Evolutionary conservation across 2,888 invertebrate species (phyloP), one percentile per base, ranked within the genome.

Genomic region (Epistrophe eligans): DNA sequence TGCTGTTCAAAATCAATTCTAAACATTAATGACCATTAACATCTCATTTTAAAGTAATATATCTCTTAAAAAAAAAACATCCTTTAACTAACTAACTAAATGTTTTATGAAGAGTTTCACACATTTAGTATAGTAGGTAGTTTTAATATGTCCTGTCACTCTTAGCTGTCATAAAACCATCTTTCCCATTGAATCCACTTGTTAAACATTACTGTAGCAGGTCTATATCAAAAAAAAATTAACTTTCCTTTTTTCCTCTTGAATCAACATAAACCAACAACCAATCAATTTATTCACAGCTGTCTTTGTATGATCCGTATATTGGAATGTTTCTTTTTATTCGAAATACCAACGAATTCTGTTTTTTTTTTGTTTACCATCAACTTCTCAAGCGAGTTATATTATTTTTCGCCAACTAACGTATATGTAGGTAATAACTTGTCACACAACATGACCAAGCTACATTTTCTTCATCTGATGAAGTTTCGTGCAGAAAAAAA

Each of bases 231-330:
- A 55, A 38, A 38, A 50, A 52, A 48, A 50, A n/a, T 43, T 64
- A 82, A 83, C 83, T 87, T 87, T 83, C 87, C 83, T 71, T 85
- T 87, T 87, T 76, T 38, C 55, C 77, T 71, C 19, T 17, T 66
- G 76, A 87, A 83, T 72, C 32, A 62, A 58, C 64, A 71, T 52
- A 73, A 45, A 67, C 38, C 64, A 60, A 70, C 74, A 40, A 76
- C 79, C 72, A 87, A 87, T 83, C 87, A 87, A 87, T 87, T 87
- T 83, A 87, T 87, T 87, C 87, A 87, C 87, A 87, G 83, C 87
- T 87, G 87, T 87, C 87, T 45, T 76, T 55, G 28, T 55, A 55
- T n/a, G 32, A 48, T 40, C 15, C 13, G 73, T 73, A 79, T 85
- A 82, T 77, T 79, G 82, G 82, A 79, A 87, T 82, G 50, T 67